These are phyloP conservation scores for Acronicta leporina DNA, from an alignment of 2,888 invertebrate species.

Conservation along the genomic window DNA sequence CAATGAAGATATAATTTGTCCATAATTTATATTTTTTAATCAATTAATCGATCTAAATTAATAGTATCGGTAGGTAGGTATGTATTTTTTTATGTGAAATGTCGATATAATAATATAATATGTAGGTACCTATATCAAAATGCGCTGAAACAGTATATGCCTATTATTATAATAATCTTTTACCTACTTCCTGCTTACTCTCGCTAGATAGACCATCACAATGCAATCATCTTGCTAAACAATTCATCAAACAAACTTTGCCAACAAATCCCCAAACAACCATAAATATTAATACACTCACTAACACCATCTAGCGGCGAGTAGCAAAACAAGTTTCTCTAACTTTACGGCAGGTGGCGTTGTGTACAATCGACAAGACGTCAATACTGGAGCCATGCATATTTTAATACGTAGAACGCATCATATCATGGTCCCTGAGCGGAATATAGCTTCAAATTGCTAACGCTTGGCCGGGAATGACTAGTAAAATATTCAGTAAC, in stretches of 20 bases:
- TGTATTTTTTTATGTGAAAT: too few relatives aligned
- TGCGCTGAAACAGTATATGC: too few relatives aligned
- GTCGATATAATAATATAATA: too few relatives aligned
- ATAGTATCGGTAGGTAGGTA: too few relatives aligned
- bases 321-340: slow-evolving; percentile 54
- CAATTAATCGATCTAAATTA: too few relatives aligned
- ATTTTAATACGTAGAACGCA: slow-evolving; percentile 71
- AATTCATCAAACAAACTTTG: slow-evolving; percentile 16
- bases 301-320: slow-evolving; percentile 62
- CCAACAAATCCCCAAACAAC: slow-evolving; percentile 18
- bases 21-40: too few relatives aligned
- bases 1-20: slow-evolving; percentile 45
- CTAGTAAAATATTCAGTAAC: slow-evolving; percentile 82
- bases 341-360: slow-evolving; percentile 71
- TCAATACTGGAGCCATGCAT: slow-evolving; percentile 81
- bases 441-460: slow-evolving; percentile 82
- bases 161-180: too few relatives aligned
- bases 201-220: neutral
- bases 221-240: neutral
- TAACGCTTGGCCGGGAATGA: slow-evolving; percentile 76
- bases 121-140: too few relatives aligned
- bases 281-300: slow-evolving; percentile 24
- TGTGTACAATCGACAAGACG: slow-evolving; percentile 64
- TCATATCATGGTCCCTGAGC: slow-evolving; percentile 79
- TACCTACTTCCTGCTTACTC: neutral